Base-by-base conservation (phyloP, 2,888 invertebrate species). In the Drosophila limbata region DNA sequence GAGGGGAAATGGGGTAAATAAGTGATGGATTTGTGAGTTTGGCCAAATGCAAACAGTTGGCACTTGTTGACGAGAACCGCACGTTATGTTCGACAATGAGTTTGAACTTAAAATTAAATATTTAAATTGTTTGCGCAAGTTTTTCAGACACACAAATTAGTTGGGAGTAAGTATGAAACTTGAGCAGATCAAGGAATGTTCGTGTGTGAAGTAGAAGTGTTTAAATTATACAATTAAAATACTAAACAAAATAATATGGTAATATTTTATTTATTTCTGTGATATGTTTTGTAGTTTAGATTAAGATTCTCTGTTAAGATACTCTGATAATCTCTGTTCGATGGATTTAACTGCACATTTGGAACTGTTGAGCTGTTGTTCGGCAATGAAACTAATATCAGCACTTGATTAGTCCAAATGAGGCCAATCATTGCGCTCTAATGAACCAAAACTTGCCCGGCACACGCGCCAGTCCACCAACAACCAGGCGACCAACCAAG, bases 391-490 rank as follows among this genome's bases (percentile, higher is more conserved):
- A 76, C 72, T 81, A 83, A 82, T 83, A 83, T 75, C 84, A 77
- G 55, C 81, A 88, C 81, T 88, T 84, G 84, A 84, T 84, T 88
- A 84, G 81, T 69, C 72, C 84, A 85, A 84, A 88, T 84, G 84
- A 88, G 84, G 88, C 73, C 84, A 84, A 84, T 84, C 87, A 84
- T 84, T 68, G 84, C 66, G 84, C 88, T 88, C 87, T 88, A 84
- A 88, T 84, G 89, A 88, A 86, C 89, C 89, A 88, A 84, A 86
- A 84, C 79, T 84, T 61, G 78, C 65, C 63, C 51, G 68, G 61
- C 84, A 69, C 84, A 88, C 87, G 81, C 80, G 63, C 74, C 69
- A 61, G 69, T 55, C 50, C 19, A 28, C 45, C 45, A 37, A 35
- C 35, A 13, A 35, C 4, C 35, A 35, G 5, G 13, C 35, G 35